These are phyloP conservation scores for Lysandra bellargus DNA, from an alignment of 2,888 invertebrate species.

Conservation along the genomic window DNA sequence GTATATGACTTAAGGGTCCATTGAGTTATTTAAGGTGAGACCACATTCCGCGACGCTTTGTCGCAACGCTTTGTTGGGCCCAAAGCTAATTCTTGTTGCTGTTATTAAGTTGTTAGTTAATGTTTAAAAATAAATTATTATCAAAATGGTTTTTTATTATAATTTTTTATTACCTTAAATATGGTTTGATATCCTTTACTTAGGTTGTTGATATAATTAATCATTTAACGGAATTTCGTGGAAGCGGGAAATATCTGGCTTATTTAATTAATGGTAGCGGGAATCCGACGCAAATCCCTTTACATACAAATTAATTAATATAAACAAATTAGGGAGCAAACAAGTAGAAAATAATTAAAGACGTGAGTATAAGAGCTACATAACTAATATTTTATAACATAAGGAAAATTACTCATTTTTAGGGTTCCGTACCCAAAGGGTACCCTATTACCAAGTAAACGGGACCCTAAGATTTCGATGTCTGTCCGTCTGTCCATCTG, in stretches of 20 bases:
- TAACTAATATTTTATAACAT: no score
- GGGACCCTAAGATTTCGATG: no score
- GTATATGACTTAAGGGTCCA: neutral
- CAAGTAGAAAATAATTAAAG: neutral
- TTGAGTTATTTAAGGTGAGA: neutral
- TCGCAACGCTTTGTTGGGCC: no score
- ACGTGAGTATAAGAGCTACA: no score
- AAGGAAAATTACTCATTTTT: no score
- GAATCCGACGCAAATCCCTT: neutral
- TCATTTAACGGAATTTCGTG: neutral
- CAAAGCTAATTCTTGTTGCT: no score
- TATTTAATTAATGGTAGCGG: neutral
- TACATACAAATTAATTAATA: neutral
- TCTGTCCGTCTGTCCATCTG: no score
- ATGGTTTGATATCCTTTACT: neutral
- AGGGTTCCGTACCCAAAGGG: no score
- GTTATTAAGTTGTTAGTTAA: no score
- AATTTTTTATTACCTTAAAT: neutral
- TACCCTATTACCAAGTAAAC: no score
- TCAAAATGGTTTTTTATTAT: no score
- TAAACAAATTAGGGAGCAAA: neutral
- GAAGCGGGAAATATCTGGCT: constrained; percentile 3
- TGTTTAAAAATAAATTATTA: no score
- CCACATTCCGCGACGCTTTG: neutral
- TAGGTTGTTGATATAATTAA: neutral